Percentiles rank a stretch among this genome's conserved stretches.
Evolutionary conservation across 2,797 vertebrate genomes (phyloP).

Genomic region (Trachurus trachurus): DNA sequence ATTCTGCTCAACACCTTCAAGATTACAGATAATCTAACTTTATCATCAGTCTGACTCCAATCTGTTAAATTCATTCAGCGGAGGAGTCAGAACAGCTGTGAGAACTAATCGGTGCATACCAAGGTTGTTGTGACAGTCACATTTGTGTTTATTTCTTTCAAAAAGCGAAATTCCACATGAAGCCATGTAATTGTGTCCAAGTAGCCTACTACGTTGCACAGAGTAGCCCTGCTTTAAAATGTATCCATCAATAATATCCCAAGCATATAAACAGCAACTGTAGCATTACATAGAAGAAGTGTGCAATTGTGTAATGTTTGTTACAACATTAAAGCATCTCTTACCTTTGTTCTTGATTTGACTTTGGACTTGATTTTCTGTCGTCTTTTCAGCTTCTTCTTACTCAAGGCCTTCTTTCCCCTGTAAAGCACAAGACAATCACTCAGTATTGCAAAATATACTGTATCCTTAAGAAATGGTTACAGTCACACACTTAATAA

Average conservation of each 20-base stretch:
- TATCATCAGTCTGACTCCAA: conserved; percentile 30
- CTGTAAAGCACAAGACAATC: conserved; percentile 81
- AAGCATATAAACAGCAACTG: conserved; percentile 3
- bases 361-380: conserved; percentile 99
- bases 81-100: conserved; percentile 23
- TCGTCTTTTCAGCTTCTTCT: conserved; percentile 99
- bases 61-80: conserved; percentile 20
- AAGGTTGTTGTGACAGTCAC: conserved; percentile 15
- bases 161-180: neutral
- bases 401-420: conserved; percentile 97
- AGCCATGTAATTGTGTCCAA: neutral
- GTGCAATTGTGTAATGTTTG: neutral
- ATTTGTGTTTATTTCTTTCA: neutral
- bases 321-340: conserved; percentile 7
- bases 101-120: conserved; percentile 8
- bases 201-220: too few relatives aligned
- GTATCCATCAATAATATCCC: neutral
- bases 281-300: neutral
- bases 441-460: conserved; percentile 24
- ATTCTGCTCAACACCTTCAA: conserved; percentile 48
- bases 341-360: conserved; percentile 97
- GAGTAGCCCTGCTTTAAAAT: neutral
- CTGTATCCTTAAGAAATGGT: neutral
- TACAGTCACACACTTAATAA: neutral
- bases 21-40: conserved; percentile 42